These are phyloP conservation scores for Moxostoma hubbsi DNA, from an alignment of 2,797 vertebrate genomes.

Conservation along the genomic window DNA sequence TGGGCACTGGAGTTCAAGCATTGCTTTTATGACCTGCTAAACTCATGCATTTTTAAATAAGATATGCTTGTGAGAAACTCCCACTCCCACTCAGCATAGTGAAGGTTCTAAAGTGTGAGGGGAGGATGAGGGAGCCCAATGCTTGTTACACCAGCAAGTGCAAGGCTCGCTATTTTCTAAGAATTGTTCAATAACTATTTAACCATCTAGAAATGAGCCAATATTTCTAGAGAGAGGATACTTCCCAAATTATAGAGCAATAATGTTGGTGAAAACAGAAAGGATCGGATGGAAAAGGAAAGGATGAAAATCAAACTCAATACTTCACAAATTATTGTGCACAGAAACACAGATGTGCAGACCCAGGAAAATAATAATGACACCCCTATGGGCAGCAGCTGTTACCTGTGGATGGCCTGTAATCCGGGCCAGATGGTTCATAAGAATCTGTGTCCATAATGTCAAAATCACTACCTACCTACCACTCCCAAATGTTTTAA, in stretches of 20 bases:
- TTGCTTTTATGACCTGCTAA: conserved; percentile 13
- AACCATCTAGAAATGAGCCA: neutral
- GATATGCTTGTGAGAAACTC: conserved; percentile 5
- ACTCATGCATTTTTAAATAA: conserved; percentile 29
- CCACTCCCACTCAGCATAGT: conserved; percentile 14
- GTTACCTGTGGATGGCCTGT: conserved; percentile 48
- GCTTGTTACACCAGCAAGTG: neutral
- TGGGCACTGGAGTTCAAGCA: conserved; percentile 8
- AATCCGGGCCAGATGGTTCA: conserved; percentile 51
- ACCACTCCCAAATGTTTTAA: conserved; percentile 41
- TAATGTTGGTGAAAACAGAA: neutral
- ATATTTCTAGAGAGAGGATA: neutral
- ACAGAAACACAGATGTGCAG: neutral
- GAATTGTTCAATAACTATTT: conserved; percentile 3
- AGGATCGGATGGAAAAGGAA: no score
- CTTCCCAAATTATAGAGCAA: no score
- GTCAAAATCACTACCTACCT: conserved; percentile 53
- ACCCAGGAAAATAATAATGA: conserved; percentile 24
- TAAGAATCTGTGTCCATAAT: conserved; percentile 43
- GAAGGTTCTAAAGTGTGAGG: conserved; percentile 4
- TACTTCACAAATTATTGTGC: neutral
- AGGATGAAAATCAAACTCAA: neutral
- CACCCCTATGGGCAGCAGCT: conserved; percentile 51
- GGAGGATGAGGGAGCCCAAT: neutral
- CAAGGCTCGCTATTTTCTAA: neutral